Percentiles rank a stretch among this genome's conserved stretches.
Evolutionary conservation across 1,140 invertebrate species (phyloP).

Genomic region (Pteromalus puparum): DNA sequence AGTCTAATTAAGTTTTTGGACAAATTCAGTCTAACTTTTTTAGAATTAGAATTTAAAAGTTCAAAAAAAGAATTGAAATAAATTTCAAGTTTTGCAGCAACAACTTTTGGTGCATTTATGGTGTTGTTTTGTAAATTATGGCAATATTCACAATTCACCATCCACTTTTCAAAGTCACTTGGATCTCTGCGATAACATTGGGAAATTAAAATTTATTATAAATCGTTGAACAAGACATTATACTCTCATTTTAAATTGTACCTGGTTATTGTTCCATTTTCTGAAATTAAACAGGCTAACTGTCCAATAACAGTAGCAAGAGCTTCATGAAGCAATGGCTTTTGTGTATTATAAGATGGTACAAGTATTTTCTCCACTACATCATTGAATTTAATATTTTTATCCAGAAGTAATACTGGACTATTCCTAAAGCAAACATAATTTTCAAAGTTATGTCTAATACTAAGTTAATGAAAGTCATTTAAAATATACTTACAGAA

Average conservation of each 20-base stretch:
- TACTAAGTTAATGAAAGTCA: constrained; percentile 9
- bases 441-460: neutral
- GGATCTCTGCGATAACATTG: constrained; percentile 57
- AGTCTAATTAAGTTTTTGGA: constrained; percentile 65
- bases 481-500: constrained; percentile 62
- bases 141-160: constrained; percentile 65
- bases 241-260: constrained; percentile 51
- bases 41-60: constrained; percentile 59
- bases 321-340: constrained; percentile 58
- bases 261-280: constrained; percentile 61
- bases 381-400: constrained; percentile 59
- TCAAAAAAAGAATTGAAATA: constrained; percentile 58
- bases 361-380: constrained; percentile 63
- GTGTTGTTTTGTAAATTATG: constrained; percentile 55
- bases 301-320: constrained; percentile 64
- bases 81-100: constrained; percentile 56
- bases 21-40: constrained; percentile 62
- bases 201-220: neutral
- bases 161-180: constrained; percentile 60
- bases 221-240: neutral
- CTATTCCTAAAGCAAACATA: constrained; percentile 57
- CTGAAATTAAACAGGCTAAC: constrained; percentile 65
- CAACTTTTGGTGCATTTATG: constrained; percentile 52
- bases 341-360: constrained; percentile 60
- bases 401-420: constrained; percentile 57